Conservation (phyloP, 2,113 vertebrate species). For the Thalassarche chlororhynchos region DNA sequence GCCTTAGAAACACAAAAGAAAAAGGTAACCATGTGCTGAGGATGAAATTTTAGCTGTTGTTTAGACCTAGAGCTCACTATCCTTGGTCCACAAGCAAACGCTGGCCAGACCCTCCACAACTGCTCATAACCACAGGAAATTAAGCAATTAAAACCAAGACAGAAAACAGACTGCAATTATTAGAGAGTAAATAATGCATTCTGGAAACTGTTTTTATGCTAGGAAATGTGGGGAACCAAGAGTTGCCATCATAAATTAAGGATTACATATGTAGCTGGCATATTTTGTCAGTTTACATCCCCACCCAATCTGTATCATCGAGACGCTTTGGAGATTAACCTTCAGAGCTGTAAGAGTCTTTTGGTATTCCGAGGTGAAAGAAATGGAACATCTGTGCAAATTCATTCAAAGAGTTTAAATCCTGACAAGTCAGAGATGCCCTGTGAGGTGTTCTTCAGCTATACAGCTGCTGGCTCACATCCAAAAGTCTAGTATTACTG, state of each 20-base stretch:
- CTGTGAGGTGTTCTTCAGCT: background rate
- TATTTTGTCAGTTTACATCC: background rate
- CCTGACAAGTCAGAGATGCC: background rate
- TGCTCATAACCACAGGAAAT: background rate
- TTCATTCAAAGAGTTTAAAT: background rate
- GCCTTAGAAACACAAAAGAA: background rate
- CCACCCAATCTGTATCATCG: background rate
- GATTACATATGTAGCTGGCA: background rate
- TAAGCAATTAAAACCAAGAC: background rate
- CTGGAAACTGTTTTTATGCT: background rate
- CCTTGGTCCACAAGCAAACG: background rate
- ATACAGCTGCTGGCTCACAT: background rate
- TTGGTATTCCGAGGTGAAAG: background rate
- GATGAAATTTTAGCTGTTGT: background rate
- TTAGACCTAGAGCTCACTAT: background rate
- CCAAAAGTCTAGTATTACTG: background rate
- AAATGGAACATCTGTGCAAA: background rate
- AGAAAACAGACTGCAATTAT: background rate
- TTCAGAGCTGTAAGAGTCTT: rapidly evolving
- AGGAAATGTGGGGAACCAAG: background rate
- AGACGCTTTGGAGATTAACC: background rate
- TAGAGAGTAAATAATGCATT: background rate
- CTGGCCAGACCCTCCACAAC: background rate
- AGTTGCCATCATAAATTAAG: background rate
- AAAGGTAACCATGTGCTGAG: background rate